Evolutionary conservation across 35 echinoderm and acorn worm species (phyloP).

Genomic region (Patiria miniata): DNA sequence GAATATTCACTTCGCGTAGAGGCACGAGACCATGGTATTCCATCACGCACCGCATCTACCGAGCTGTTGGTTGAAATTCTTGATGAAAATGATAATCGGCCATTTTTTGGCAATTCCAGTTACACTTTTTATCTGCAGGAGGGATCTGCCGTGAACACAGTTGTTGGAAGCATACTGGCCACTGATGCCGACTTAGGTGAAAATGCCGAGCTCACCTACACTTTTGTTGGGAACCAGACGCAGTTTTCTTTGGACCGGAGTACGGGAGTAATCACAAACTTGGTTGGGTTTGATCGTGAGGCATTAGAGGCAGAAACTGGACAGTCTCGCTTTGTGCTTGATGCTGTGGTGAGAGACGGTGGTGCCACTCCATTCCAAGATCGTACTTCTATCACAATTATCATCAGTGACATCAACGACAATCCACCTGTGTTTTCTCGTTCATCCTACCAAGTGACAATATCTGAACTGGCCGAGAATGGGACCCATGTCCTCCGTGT

Average conservation of each 20-base stretch:
- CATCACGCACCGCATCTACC: slow-evolving; percentile 46
- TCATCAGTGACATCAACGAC: slow-evolving; percentile 92
- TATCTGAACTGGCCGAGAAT: slow-evolving; percentile 75
- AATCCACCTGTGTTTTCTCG: slow-evolving; percentile 71
- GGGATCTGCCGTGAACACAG: slow-evolving; percentile 21
- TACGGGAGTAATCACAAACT: slow-evolving; percentile 64
- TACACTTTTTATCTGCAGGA: slow-evolving; percentile 84
- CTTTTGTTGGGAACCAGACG: slow-evolving; percentile 62
- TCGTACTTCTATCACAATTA: slow-evolving; percentile 57
- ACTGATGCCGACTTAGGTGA: slow-evolving; percentile 69
- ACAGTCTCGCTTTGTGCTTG: slow-evolving; percentile 35
- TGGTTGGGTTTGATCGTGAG: slow-evolving; percentile 76
- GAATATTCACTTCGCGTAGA: slow-evolving; percentile 61
- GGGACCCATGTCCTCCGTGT: slow-evolving; percentile 66
- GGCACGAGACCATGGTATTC: slow-evolving; percentile 84
- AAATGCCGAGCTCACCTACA: slow-evolving; percentile 76
- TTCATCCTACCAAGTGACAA: slow-evolving; percentile 64
- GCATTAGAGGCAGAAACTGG: slow-evolving; percentile 10
- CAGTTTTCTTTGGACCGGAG: slow-evolving; percentile 64
- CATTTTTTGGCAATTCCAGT: slow-evolving; percentile 78
- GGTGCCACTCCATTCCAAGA: slow-evolving; percentile 59
- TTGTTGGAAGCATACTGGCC: slow-evolving; percentile 73
- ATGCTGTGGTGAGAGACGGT: slow-evolving; percentile 72
- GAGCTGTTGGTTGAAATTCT: slow-evolving; percentile 52
- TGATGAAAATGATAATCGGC: slow-evolving; percentile 97